Evolutionary conservation across 2,797 vertebrate genomes (phyloP).

Genomic region (Tokudaia tokunoshimensis): DNA sequence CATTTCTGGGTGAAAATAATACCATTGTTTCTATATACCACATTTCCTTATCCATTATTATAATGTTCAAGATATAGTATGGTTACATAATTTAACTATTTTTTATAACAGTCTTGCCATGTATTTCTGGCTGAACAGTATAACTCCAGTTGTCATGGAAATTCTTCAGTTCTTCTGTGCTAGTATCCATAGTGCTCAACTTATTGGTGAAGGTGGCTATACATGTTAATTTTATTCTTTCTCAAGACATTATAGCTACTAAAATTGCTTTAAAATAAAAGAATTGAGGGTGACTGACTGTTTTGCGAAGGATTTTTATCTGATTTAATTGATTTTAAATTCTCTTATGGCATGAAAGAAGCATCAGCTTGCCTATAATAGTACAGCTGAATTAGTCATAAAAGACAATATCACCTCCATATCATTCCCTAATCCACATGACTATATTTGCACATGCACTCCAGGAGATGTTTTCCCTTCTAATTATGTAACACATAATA

Average conservation of each 20-base stretch:
- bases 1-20: neutral
- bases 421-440: neutral
- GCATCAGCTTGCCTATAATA: neutral
- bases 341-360: slow-evolving; percentile 69
- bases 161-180: neutral
- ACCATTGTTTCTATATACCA: neutral
- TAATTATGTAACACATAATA: slow-evolving; percentile 88
- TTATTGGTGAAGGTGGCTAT: neutral
- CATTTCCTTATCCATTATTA: neutral
- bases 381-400: neutral
- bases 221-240: neutral
- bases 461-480: slow-evolving; percentile 83
- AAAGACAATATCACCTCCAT: neutral
- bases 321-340: slow-evolving; percentile 28
- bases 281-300: neutral
- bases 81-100: neutral
- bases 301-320: slow-evolving; percentile 55
- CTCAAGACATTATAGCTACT: neutral
- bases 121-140: neutral
- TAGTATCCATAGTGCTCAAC: neutral
- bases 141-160: neutral
- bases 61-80: neutral
- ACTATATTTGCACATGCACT: slow-evolving; percentile 10
- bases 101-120: neutral
- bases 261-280: neutral